These are phyloP conservation scores for Entomobrya multifasciata DNA, from an alignment of 2,888 invertebrate species.

Conservation along the genomic window DNA sequence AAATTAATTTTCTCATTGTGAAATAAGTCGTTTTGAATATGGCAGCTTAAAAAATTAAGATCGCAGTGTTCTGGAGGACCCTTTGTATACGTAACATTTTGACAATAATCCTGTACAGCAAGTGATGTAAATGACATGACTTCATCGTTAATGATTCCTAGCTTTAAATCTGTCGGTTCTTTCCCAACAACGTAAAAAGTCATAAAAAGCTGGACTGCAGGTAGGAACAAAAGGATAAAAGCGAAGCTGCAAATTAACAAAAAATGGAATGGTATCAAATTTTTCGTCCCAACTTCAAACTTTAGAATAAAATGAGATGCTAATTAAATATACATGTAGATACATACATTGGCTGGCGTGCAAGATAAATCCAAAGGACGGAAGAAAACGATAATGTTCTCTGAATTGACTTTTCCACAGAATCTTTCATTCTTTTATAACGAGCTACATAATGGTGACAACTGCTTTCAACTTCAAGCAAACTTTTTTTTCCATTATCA, in stretches of 20 bases:
- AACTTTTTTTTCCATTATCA: background rate
- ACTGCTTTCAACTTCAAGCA: background rate
- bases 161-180: constrained; percentile 19
- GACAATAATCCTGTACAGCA: constrained; percentile 1
- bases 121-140: background rate
- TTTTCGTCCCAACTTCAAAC: background rate
- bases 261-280: background rate
- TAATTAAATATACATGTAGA: no score
- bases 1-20: constrained; percentile 35
- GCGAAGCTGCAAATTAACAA: constrained; percentile 43
- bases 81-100: constrained; percentile 22
- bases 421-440: background rate
- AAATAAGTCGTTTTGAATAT: constrained; percentile 35
- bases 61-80: constrained; percentile 44
- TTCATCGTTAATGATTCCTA: constrained; percentile 55
- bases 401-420: background rate
- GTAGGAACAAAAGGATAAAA: constrained; percentile 59
- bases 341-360: constrained; percentile 58
- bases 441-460: background rate
- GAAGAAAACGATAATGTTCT: constrained; percentile 46
- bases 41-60: constrained; percentile 51
- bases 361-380: constrained; percentile 59
- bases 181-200: constrained; percentile 62
- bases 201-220: constrained; percentile 62
- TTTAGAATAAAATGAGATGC: background rate